Evolutionary conservation across 2,113 vertebrate genomes (phyloP).

Genomic region (Rissa tridactyla): DNA sequence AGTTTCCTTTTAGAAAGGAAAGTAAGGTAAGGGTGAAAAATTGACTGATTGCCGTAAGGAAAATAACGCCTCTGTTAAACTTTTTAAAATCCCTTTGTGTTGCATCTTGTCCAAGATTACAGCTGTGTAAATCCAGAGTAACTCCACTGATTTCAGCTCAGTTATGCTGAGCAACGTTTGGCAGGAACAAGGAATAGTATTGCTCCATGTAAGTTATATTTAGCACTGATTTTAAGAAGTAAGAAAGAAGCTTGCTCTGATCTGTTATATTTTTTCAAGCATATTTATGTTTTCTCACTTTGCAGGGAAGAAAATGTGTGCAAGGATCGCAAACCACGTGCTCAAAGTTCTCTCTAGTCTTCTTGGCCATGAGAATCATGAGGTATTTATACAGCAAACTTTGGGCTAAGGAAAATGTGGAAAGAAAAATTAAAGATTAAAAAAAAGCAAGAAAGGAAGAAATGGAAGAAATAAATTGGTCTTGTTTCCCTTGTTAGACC

Average conservation of each 20-base stretch:
- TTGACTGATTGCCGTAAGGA: background rate
- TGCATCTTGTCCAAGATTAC: background rate
- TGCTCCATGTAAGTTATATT: background rate
- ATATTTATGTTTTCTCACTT: background rate
- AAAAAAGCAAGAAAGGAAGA: background rate
- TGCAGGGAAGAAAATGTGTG: constrained; percentile 90
- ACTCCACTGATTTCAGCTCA: background rate
- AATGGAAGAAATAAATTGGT: background rate
- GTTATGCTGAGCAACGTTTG: background rate
- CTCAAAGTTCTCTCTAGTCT: constrained; percentile 92
- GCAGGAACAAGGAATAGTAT: background rate
- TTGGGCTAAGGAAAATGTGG: background rate
- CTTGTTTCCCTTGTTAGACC: background rate
- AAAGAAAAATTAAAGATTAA: background rate
- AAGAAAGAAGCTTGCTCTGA: background rate
- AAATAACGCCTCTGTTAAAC: background rate
- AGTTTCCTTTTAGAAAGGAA: background rate
- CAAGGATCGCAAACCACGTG: constrained; percentile 80
- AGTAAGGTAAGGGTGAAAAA: background rate
- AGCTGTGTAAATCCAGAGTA: background rate
- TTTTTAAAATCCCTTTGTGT: background rate
- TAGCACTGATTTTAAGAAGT: background rate
- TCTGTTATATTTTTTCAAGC: background rate
- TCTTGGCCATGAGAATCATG: constrained; percentile 91
- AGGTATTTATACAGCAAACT: constrained; percentile 76